These are phyloP conservation scores for Scomber japonicus DNA, from an alignment of 2,113 vertebrate genomes.

Conservation along the genomic window DNA sequence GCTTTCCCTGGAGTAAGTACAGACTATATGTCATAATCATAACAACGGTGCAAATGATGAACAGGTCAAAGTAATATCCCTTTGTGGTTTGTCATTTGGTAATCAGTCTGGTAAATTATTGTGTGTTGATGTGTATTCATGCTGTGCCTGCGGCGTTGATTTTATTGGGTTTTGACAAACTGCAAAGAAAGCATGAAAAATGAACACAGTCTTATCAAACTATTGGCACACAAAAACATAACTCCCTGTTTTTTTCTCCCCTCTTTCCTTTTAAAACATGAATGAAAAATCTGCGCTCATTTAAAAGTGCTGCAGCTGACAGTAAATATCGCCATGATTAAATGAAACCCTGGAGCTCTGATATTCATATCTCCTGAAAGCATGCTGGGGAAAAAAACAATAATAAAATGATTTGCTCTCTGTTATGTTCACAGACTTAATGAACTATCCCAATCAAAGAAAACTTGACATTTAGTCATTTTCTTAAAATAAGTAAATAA, in stretches of 20 bases:
- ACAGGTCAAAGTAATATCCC: slow-evolving; percentile 90
- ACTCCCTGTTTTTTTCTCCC: not conserved
- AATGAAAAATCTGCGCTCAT: slow-evolving; percentile 22
- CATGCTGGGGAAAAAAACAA: slow-evolving; percentile 67
- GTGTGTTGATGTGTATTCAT: slow-evolving; percentile 42
- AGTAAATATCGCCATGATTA: slow-evolving; percentile 87
- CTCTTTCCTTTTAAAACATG: not conserved
- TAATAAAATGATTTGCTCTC: slow-evolving; percentile 50
- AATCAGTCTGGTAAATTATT: slow-evolving; percentile 69
- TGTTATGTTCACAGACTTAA: slow-evolving; percentile 69
- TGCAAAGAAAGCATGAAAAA: slow-evolving; percentile 55
- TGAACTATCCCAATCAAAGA: slow-evolving; percentile 74
- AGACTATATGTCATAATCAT: slow-evolving; percentile 93
- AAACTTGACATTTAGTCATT: slow-evolving; percentile 82
- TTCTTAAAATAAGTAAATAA: slow-evolving; percentile 64
- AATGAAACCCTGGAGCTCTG: slow-evolving; percentile 86
- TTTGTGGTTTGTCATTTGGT: slow-evolving; percentile 68
- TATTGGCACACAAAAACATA: slow-evolving; percentile 1
- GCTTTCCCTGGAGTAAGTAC: slow-evolving; percentile 88
- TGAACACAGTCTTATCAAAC: slow-evolving; percentile 9
- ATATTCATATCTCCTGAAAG: slow-evolving; percentile 87
- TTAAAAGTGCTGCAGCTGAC: slow-evolving; percentile 84
- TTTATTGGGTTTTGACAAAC: slow-evolving; percentile 70
- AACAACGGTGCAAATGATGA: slow-evolving; percentile 91
- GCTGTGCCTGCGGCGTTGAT: slow-evolving; percentile 53